These are phyloP conservation scores for Lamellibrachia satsuma DNA, from an alignment of 2,888 invertebrate genomes.

Conservation along the genomic window DNA sequence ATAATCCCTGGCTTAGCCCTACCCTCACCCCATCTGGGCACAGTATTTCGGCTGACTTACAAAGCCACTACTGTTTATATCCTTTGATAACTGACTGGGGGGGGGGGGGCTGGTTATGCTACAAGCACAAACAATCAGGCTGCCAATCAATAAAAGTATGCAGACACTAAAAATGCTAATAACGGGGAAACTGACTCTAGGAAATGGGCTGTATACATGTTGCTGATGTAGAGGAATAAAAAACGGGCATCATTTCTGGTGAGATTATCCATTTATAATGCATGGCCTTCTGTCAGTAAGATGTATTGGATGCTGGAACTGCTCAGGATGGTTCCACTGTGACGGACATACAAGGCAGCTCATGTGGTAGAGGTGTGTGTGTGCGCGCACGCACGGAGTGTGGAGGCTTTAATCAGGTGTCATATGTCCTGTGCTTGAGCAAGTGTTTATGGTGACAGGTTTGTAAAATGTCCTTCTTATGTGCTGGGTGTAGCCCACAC, in stretches of 20 bases:
- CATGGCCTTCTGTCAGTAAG: constrained; percentile 17
- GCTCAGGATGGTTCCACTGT: not conserved
- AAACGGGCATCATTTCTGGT: constrained; percentile 8
- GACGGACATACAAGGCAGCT: not conserved
- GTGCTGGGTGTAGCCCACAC: not conserved
- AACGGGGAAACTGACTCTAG: not conserved
- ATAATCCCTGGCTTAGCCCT: not conserved
- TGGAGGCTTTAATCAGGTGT: not conserved
- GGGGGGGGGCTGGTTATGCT: not conserved
- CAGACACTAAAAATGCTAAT: constrained; percentile 17
- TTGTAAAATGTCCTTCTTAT: not conserved
- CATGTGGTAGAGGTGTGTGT: not conserved
- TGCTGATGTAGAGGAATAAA: not conserved
- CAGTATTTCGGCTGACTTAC: not conserved
- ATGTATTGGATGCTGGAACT: constrained; percentile 5
- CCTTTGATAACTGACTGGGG: not conserved
- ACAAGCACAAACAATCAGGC: constrained; percentile 1
- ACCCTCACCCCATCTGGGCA: not conserved
- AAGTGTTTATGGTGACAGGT: not conserved
- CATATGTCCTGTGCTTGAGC: not conserved
- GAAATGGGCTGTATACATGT: constrained; percentile 9
- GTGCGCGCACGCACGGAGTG: not conserved
- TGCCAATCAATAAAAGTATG: constrained; percentile 5
- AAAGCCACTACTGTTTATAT: not conserved
- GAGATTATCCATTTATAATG: constrained; percentile 13